phyloP scores from a whole-genome alignment of 1,140 invertebrate genomes.

The Samia ricini region DNA sequence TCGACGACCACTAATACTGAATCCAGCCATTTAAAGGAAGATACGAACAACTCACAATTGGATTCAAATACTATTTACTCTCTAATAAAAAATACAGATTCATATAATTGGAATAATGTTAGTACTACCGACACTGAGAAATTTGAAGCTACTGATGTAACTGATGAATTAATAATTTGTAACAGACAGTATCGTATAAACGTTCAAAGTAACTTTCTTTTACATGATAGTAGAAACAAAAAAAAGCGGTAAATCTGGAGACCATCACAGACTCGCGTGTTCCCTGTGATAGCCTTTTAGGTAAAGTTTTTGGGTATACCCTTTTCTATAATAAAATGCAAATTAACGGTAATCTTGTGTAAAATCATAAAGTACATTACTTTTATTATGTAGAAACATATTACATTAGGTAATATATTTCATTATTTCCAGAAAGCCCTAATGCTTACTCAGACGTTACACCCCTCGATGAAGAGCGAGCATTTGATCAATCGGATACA shows the following conservation, averaged over 20 bases:
- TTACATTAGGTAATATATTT: neutral
- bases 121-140: slow-evolving; percentile 15
- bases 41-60: slow-evolving; percentile 32
- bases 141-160: slow-evolving; percentile 17
- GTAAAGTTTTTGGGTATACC: slow-evolving; percentile 15
- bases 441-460: slow-evolving; percentile 43
- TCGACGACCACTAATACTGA: slow-evolving; percentile 21
- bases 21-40: slow-evolving; percentile 23
- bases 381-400: no score
- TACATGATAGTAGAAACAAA: slow-evolving; percentile 14
- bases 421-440: slow-evolving; percentile 22
- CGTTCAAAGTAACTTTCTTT: slow-evolving; percentile 31
- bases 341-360: no score
- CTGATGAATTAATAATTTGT: slow-evolving; percentile 39
- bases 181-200: slow-evolving; percentile 56
- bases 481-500: slow-evolving; percentile 64
- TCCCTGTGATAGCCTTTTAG: slow-evolving; percentile 29
- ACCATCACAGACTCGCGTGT: slow-evolving; percentile 15
- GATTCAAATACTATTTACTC: slow-evolving; percentile 33
- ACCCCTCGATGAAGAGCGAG: slow-evolving; percentile 52
- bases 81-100: neutral
- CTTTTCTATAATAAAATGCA: neutral
- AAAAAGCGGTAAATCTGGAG: slow-evolving; percentile 34
- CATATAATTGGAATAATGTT: slow-evolving; percentile 6
- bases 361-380: no score